Conservation (phyloP, 1,140 invertebrate genomes). For the Temnothorax nylanderi region DNA sequence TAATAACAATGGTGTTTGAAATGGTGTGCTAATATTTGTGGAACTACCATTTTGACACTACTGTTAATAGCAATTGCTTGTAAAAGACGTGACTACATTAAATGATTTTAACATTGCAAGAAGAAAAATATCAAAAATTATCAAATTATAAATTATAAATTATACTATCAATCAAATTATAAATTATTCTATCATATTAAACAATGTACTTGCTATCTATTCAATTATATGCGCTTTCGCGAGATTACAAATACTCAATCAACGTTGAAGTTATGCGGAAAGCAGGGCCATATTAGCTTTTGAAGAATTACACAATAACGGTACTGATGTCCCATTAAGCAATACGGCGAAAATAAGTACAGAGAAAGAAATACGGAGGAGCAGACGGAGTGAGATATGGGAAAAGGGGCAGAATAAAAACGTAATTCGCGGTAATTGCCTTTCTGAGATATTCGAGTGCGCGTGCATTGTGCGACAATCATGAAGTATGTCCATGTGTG, state of each 20-base stretch:
- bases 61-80: neutral
- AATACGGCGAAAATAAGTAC: neutral
- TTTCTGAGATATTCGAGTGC: constrained; percentile 61
- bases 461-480: constrained; percentile 59
- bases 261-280: neutral
- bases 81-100: neutral
- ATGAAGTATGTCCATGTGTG: constrained; percentile 9
- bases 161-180: neutral
- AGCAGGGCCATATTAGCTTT: neutral
- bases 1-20: neutral
- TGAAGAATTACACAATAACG: constrained; percentile 14
- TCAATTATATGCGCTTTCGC: neutral
- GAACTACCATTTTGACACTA: neutral
- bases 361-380: neutral
- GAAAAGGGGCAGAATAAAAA: constrained; percentile 18
- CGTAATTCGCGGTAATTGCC: constrained; percentile 51
- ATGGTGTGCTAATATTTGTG: constrained; percentile 3
- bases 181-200: neutral
- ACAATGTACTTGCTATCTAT: too few species aligned
- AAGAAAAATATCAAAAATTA: neutral
- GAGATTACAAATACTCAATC: neutral
- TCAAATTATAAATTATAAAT: neutral
- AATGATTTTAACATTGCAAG: neutral
- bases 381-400: neutral
- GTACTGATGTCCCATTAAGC: neutral